Evolutionary conservation across 2,797 vertebrate species (phyloP), one percentile per base, ranked within the genome.

Genomic region (Cephalopachus bancanus): DNA sequence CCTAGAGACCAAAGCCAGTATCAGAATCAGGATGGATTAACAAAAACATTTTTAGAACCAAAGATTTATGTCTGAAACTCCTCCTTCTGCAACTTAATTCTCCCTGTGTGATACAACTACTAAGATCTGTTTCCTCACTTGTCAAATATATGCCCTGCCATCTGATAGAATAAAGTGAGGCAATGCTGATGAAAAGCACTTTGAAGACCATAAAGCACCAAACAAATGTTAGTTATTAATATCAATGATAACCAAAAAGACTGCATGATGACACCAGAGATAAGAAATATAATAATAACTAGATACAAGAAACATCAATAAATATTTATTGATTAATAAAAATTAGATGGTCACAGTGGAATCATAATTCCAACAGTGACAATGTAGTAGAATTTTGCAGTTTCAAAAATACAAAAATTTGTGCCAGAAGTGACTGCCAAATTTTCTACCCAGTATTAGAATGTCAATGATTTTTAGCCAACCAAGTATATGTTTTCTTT

Each of bases 401-500:
- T 49, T 88, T 93, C 51, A 78, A 71, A 83, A 89, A 81, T 26
- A 37, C 33, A 75, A 86, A 93, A 65, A 80, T 85, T n/a, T 97
- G 30, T 91, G n/a, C 3, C 76, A 88, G 92, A 83, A 96, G 96
- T 83, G 59, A 33, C 55, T 90, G 3, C 49, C 19, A 51, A 22
- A 89, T 93, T 97, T 96, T 94, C 75, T 96, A 57, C 4, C 55
- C 20, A n/a, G 44, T 60, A 14, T 75, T 57, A 60, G 72, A 57
- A 33, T 3, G 10, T 97, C 83, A 4, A 14, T 69, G 62, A 28
- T 26, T 64, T 30, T 80, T 89, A 95, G n/a, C 15, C n/a, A 83
- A 22, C 65, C 71, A 26, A 20, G 0, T 1, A 10, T 10, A 15
- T 81, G 2, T 28, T 91, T 87, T 93, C 78, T 33, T 72, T 86